Evolutionary conservation across 2,888 invertebrate species (phyloP), one percentile per base, ranked within the genome.

Genomic region (Ctenicera cuprea): DNA sequence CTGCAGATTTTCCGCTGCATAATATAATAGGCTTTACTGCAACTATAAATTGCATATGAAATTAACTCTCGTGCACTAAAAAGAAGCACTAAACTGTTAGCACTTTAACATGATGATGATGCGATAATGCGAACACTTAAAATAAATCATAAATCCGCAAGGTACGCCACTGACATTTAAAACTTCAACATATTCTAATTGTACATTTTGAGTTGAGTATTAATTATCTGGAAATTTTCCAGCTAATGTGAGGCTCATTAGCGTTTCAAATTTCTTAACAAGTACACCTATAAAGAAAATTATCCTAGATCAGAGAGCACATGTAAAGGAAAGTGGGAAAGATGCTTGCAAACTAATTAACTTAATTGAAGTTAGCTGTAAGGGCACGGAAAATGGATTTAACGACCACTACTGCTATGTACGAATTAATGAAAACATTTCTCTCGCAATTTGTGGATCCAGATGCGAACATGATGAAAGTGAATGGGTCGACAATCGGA

Each of bases 401-500:
- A 54, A 30, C 33, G 30, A 50, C 20, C 26, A 26, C 26, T 26
- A 50, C 50, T 26, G 50, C 11, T 50, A 50, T 50, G 22, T 50
- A 50, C 22, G 50, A 50, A 50, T 50, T 50, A 26, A 50, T 50
- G 50, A 50, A 50, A 50, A 26, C 50, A 50, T 50, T 50, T 50
- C 50, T 4, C 26, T 50, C 20, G 50, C 50, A 50, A 50, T 30
- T 54, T 54, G 54, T 22, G 30, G 33, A 22, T 33, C 30, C 30
- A 54, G 33, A 30, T 54, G 26, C 54, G 54, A 54, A 54, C 30
- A 30, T 54, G 54, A 54, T 33, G 30, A 22, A 54, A 54, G 30
- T 54, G 54, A 54, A 30, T 54, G 22, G 52, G 54, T 54, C 54
- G 30, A 54, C 54, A 54, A 54, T 54, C 54, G 33, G 30, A 30